Evolutionary conservation across 1,140 invertebrate species (phyloP).

Genomic region (Dendroctonus valens): DNA sequence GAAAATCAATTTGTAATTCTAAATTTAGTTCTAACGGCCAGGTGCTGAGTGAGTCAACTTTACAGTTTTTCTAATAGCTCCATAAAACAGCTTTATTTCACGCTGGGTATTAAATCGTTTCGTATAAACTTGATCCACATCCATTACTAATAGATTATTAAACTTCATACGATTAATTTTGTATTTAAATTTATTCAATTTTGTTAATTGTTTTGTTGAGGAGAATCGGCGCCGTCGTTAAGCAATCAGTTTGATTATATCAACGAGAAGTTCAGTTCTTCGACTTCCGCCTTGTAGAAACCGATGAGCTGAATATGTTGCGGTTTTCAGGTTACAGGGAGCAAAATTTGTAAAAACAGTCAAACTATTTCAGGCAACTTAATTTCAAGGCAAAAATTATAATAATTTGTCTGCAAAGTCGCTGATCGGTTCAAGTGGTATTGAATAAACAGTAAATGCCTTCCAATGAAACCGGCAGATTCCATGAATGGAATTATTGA

Average conservation of each 20-base stretch:
- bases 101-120: constrained; percentile 20
- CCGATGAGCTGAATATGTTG: no score
- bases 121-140: constrained; percentile 16
- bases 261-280: no score
- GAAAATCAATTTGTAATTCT: constrained; percentile 20
- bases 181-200: constrained; percentile 16
- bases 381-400: constrained; percentile 11
- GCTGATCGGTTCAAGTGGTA: constrained; percentile 13
- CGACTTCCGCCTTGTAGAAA: no score
- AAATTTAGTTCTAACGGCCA: constrained; percentile 23
- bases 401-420: constrained; percentile 16
- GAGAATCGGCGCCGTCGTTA: no score
- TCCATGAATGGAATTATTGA: constrained; percentile 30
- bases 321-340: no score
- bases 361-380: no score
- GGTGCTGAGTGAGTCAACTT: constrained; percentile 24
- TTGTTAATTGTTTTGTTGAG: neutral
- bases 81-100: constrained; percentile 28
- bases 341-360: no score
- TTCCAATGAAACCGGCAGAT: constrained; percentile 28
- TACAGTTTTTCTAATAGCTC: constrained; percentile 25
- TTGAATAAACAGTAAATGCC: constrained; percentile 12
- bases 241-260: no score
- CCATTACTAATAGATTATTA: constrained; percentile 9
- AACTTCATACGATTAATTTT: constrained; percentile 10